These are phyloP conservation scores for Podarcis lilfordi DNA, from an alignment of 2,797 vertebrate genomes.

Conservation along the genomic window DNA sequence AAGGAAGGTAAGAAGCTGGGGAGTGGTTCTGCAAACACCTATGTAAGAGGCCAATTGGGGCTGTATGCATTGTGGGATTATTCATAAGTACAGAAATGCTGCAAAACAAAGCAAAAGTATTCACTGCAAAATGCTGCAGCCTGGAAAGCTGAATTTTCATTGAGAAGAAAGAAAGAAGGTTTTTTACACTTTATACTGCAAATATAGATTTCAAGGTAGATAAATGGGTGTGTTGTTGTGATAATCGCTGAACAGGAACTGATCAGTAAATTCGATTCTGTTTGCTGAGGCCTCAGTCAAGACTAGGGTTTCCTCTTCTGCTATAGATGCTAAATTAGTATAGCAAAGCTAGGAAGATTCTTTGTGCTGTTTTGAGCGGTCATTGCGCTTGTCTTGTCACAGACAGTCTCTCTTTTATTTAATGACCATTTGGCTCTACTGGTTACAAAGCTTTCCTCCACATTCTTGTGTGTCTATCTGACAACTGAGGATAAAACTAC, in stretches of 20 bases:
- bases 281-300: neutral
- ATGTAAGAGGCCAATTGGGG: neutral
- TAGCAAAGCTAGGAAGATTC: too few relatives aligned
- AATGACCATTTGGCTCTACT: neutral
- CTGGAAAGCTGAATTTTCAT: neutral
- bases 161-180: neutral
- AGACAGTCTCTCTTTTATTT: neutral
- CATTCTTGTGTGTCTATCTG: neutral
- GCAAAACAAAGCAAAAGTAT: too few relatives aligned
- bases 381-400: too few relatives aligned
- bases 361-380: too few relatives aligned
- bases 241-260: neutral
- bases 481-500: neutral
- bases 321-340: neutral
- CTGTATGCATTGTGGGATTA: neutral
- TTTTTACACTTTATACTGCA: neutral
- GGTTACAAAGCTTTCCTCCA: neutral
- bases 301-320: neutral
- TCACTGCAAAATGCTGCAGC: neutral
- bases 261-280: neutral
- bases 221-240: neutral
- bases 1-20: neutral
- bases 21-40: conserved; percentile 22
- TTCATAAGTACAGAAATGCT: neutral
- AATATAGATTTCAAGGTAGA: neutral